phyloP scores from a whole-genome alignment of 1,140 invertebrate genomes.

The Leptinotarsa texana region DNA sequence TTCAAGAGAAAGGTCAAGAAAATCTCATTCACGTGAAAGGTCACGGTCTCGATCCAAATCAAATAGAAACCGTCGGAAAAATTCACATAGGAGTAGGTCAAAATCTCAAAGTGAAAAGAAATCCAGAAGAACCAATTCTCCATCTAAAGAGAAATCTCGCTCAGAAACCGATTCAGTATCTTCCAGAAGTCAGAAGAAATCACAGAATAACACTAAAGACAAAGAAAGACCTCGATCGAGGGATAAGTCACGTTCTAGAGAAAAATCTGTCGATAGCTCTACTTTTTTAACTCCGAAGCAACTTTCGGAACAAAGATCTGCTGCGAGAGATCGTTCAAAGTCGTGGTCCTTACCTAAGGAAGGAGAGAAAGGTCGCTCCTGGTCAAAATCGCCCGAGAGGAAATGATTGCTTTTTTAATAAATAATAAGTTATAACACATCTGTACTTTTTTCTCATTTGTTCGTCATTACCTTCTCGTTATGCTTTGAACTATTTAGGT shows the following conservation, averaged over 20 bases:
- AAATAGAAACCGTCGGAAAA: conserved; percentile 54
- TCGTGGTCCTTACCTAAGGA: conserved; percentile 49
- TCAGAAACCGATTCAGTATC: no score
- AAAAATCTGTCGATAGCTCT: conserved; percentile 46
- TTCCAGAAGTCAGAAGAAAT: conserved; percentile 44
- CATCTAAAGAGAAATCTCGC: conserved; percentile 31
- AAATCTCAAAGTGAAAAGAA: conserved; percentile 44
- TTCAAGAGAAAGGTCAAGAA: conserved; percentile 48
- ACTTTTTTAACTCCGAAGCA: conserved; percentile 49
- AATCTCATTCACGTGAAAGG: conserved; percentile 43
- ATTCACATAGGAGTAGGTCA: conserved; percentile 50
- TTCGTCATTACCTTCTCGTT: no score
- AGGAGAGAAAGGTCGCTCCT: conserved; percentile 39
- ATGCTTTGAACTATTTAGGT: no score
- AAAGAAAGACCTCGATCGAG: conserved; percentile 37
- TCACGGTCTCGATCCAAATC: conserved; percentile 30
- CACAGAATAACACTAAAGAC: conserved; percentile 40
- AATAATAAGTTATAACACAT: not conserved
- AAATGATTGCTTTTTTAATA: conserved; percentile 11
- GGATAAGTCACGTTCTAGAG: conserved; percentile 36
- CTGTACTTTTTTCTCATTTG: no score
- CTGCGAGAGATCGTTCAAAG: conserved; percentile 43
- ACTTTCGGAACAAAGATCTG: conserved; percentile 19
- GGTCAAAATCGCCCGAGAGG: conserved; percentile 45
- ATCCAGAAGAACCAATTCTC: conserved; percentile 8